Base-by-base conservation (phyloP, 2,797 vertebrate species). In the Hippopotamyrus pictus region DNA sequence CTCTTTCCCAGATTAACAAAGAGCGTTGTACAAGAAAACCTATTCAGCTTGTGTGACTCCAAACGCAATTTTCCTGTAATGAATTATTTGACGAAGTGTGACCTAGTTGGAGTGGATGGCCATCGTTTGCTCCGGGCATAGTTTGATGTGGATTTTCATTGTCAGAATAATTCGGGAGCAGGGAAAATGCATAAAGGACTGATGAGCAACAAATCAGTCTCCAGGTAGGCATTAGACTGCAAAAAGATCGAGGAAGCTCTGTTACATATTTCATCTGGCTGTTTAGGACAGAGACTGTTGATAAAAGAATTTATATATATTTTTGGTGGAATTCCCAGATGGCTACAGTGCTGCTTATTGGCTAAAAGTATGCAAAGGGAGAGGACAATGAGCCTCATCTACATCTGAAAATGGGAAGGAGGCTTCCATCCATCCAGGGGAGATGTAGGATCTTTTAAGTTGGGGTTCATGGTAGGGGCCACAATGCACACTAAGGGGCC, bases 51-150 rank as follows among this genome's bases (percentile, higher is more conserved):
- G 37, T 79, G 73, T 79, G 37, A 79, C 37, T 79, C 73, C 37
- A 79, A 79, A 79, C 37, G 37, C 37, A 79, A 79, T 79, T 79
- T 44, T 44, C 73, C 73, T 79, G 73, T 79, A 79, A 79, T 79
- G 37, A 79, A 79, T 79, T 79, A 65, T 37, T 73, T 44, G 29
- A 69, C 51, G 79, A 69, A 83, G 85, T 19, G 37, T 73, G 14
- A 25, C 50, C 25, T 62, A 48, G 76, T 44, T 44, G 19, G 73
- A 44, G 37, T 79, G 73, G 73, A 79, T 79, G 33, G 73, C 73
- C 73, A n/a, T 44, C 6, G 2, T n/a, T n/a, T 7, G 37, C 73
- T 79, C 73, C 33, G 1, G 17, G 73, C 14, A n/a, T 79, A 44
- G 44, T 79, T n/a, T 44, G 73, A n/a, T 76, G 69, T 17, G 73